Conservation (phyloP, 2,113 vertebrate species). For the Crotophaga sulcirostris region DNA sequence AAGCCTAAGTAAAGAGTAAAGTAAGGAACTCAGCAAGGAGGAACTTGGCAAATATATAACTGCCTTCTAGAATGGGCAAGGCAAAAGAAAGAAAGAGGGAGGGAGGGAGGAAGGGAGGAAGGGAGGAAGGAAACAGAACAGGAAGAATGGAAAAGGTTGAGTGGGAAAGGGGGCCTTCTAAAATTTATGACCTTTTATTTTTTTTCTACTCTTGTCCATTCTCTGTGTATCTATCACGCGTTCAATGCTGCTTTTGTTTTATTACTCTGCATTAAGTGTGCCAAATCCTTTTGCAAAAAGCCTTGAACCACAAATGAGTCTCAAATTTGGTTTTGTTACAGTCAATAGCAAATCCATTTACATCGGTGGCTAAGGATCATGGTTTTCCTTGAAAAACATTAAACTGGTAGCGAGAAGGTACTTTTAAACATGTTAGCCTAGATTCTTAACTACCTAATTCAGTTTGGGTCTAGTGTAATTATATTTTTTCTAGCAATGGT, state of each 20-base stretch:
- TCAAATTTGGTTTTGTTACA: neutral
- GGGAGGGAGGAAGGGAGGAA: neutral
- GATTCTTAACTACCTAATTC: constrained; percentile 26
- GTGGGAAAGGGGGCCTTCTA: neutral
- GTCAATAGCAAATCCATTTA: constrained; percentile 4
- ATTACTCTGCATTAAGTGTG: neutral
- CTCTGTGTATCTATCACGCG: neutral
- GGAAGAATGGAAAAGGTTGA: neutral
- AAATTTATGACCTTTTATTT: neutral
- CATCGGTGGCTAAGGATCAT: neutral
- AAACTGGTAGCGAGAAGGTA: neutral
- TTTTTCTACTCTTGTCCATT: neutral
- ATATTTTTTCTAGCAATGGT: constrained; percentile 3
- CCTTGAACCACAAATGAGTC: neutral
- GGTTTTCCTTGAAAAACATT: neutral
- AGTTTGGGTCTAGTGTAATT: constrained; percentile 4
- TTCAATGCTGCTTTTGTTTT: neutral
- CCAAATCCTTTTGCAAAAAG: neutral
- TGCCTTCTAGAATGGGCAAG: neutral
- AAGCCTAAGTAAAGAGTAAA: neutral
- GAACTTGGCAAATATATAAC: neutral
- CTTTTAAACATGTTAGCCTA: neutral
- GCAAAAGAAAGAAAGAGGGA: neutral
- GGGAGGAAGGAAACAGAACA: neutral
- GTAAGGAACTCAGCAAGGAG: neutral